Evolutionary conservation across 92 coral and sea anemone genomes (phyloP), one percentile per base, ranked within the genome.

Genomic region (Isaurus tuberculatus): DNA sequence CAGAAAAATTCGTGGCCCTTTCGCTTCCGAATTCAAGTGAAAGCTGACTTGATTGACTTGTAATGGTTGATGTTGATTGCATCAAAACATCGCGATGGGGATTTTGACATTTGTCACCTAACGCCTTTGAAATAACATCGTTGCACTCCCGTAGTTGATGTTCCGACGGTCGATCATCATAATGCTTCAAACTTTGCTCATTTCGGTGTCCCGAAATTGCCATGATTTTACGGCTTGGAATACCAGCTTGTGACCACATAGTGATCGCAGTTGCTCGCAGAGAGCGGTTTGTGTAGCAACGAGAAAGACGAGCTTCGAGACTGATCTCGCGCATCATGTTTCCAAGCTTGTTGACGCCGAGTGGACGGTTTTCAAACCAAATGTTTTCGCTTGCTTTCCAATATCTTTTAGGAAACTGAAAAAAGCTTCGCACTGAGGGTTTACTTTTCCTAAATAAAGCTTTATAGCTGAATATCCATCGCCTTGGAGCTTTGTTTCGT

Each of bases 351-450:
- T 69, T 69, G 48, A 69, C 53, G 23, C 27, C 74, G 13, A 69
- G 74, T 13, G 74, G 74, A 69, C 49, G 70, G 37, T 65, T 65
- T 65, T 65, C 70, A 29, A 27, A 65, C 60, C 73, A 90, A 66
- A 60, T 27, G 4, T 20, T 20, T 15, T 34, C 74, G 17, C 27
- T 69, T 69, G 74, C 27, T 3, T 36, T 34, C 74, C 53, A 69
- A 22, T 28, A 33, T 37, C 51, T 3, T 15, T 69, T 34, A 0
- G 63, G 30, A 73, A 4, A 73, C 40, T 73, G 65, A 73, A 73
- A 72, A 67, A 72, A 25, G 29, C 30, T 49, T 72, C 15, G 60
- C 27, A 44, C 23, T 28, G 25, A 1, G 61, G 79, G 64, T 73
- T 73, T 11, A 73, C 25, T 46, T 73, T 73, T 46, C 27, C 58